Percentiles rank a stretch among this genome's conserved stretches.
Conservation (phyloP, 2,888 invertebrate species). For the Tinea trinotella region DNA sequence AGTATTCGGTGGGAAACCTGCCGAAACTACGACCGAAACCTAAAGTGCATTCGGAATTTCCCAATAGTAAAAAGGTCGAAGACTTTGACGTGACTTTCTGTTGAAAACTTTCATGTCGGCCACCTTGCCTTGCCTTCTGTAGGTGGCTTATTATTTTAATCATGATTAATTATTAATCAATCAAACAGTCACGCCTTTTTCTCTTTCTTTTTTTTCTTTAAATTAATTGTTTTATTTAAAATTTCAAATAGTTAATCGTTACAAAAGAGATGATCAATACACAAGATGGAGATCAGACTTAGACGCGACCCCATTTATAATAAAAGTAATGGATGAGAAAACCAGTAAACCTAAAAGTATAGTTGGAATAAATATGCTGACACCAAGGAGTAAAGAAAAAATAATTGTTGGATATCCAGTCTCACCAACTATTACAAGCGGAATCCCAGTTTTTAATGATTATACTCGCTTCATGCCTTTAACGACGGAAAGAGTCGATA, state of each 20-base stretch:
- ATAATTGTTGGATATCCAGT: constrained; percentile 46
- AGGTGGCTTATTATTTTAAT: no score
- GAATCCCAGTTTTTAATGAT: constrained; percentile 27
- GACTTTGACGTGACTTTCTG: no score
- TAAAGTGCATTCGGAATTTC: no score
- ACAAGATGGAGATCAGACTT: constrained; percentile 50
- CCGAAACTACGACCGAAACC: no score
- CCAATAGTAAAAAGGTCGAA: no score
- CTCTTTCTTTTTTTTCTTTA: no score
- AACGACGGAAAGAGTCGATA: constrained; percentile 29
- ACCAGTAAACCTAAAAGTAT: constrained; percentile 36
- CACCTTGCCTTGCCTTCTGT: no score
- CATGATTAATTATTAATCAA: no score
- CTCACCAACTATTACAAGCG: background rate
- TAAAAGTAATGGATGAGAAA: constrained; percentile 57
- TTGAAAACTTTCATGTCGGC: no score
- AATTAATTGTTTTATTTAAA: background rate
- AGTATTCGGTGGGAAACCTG: no score
- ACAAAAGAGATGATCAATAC: constrained; percentile 27
- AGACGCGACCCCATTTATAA: constrained; percentile 47
- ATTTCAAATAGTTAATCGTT: background rate
- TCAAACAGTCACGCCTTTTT: no score
- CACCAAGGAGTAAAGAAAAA: constrained; percentile 38
- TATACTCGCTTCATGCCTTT: constrained; percentile 52
- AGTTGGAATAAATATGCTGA: constrained; percentile 48